Base-by-base conservation (phyloP, 2,113 vertebrate genomes). In the Entelurus aequoreus region DNA sequence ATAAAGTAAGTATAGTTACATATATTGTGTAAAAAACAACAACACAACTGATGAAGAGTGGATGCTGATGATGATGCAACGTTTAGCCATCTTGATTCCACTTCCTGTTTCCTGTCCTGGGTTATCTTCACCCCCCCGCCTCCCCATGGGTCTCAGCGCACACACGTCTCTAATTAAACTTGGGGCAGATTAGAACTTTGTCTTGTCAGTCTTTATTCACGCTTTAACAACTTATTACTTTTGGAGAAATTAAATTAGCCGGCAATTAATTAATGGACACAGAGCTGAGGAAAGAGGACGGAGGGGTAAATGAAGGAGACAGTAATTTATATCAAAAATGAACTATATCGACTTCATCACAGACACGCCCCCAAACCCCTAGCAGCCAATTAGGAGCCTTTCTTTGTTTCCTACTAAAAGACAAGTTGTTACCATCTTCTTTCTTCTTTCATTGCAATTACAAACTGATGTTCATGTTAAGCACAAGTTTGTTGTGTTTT, bases 171-270 rank as follows among this genome's bases (percentile, higher is more conserved):
- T 88, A 89, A 90, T 89, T 89, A 88, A 90, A 88, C 85, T 87
- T 84, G 84, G 86, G 82, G 82, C 84, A 89, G 89, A 91, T 91
- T 89, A 88, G 79, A 90, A 89, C 88, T 90, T 88, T 86, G 81
- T 79, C 84, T 84, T 90, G 88, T 89, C 88, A 88, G 81, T 90
- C 85, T 90, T 85, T 88, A 89, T 90, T 89, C 86, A 76, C 77
- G 78, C 85, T 90, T 90, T 88, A 90, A 89, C 89, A 87, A 90
- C 81, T 90, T 90, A 91, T 91, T 90, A 89, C 86, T 88, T 88
- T 88, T 85, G 73, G 75, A 84, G 78, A 87, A 90, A 91, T 91
- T 89, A 88, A 91, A 91, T 91, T 90, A 90, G 88, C 81, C 75
- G 74, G 79, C 88, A 89, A 91, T 91, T 90, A 91, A 90, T 91